Evolutionary conservation across 2,888 invertebrate genomes (phyloP).

Genomic region (Cylindroiulus punctatus): DNA sequence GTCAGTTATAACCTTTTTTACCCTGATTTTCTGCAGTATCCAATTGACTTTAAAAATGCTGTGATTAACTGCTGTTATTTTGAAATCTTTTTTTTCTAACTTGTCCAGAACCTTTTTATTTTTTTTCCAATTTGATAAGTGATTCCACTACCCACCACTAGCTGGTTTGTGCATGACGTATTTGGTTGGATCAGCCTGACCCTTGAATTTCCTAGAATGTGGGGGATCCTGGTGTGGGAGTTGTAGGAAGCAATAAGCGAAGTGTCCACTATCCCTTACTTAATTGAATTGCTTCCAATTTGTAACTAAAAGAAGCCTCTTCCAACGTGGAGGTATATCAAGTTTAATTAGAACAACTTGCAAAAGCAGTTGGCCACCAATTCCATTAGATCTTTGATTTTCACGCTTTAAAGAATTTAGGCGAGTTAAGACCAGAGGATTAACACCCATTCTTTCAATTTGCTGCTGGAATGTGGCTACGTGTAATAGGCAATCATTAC

Average conservation of each 20-base stretch:
- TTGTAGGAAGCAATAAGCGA: not conserved
- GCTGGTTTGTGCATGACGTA: not conserved
- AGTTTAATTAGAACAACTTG: conserved; percentile 40
- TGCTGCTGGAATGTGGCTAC: conserved; percentile 16
- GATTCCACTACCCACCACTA: not conserved
- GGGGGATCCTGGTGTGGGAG: not conserved
- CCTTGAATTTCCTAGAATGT: not conserved
- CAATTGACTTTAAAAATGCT: not conserved
- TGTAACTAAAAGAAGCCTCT: conserved; percentile 33
- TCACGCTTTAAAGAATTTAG: conserved; percentile 47
- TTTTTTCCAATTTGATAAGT: not conserved
- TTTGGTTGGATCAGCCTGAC: not conserved
- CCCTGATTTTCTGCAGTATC: too few relatives aligned
- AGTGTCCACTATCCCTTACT: conserved; percentile 25
- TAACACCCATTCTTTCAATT: conserved; percentile 45
- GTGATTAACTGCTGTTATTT: not conserved
- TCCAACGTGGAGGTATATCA: conserved; percentile 17
- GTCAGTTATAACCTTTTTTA: too few relatives aligned
- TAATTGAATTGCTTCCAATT: conserved; percentile 34
- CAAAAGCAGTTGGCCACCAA: conserved; percentile 43
- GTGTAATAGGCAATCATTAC: not conserved
- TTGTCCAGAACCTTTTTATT: not conserved
- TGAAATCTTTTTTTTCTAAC: not conserved
- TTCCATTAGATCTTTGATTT: conserved; percentile 47
- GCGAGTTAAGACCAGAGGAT: conserved; percentile 34